A percentile compares a stretch with the other conserved stretches of the same genome.
These are phyloP conservation scores for Dolichoris vasculosae DNA, from an alignment of 1,140 invertebrate species.

Conservation along the genomic window DNA sequence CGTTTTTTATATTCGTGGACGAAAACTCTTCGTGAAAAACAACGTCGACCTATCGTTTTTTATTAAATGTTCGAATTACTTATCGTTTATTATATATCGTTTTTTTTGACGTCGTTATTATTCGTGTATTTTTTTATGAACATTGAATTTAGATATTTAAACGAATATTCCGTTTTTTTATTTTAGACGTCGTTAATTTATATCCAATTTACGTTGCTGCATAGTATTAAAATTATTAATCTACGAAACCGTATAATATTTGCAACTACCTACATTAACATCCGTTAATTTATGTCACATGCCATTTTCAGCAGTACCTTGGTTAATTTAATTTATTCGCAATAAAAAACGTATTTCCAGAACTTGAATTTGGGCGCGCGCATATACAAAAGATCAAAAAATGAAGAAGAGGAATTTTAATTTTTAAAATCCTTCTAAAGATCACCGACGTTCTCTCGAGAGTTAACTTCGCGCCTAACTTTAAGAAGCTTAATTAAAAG, in stretches of 20 bases:
- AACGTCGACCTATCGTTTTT: not conserved
- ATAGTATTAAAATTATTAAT: no score
- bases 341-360: not conserved
- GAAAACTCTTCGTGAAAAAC: not conserved
- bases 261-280: no score
- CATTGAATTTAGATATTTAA: no score
- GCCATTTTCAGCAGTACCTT: no score
- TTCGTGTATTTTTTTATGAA: no score
- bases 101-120: no score
- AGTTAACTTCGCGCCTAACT: slow-evolving; percentile 21
- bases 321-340: not conserved
- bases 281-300: no score
- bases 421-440: slow-evolving; percentile 16
- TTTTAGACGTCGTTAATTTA: no score
- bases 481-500: slow-evolving; percentile 48
- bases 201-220: no score
- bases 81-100: not conserved
- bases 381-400: not conserved
- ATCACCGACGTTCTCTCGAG: not conserved
- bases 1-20: not conserved
- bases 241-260: no score
- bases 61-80: no score
- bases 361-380: not conserved
- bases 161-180: no score
- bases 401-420: not conserved